Conservation (phyloP, 1,140 invertebrate genomes). For the Cardiocondyla obscurior region DNA sequence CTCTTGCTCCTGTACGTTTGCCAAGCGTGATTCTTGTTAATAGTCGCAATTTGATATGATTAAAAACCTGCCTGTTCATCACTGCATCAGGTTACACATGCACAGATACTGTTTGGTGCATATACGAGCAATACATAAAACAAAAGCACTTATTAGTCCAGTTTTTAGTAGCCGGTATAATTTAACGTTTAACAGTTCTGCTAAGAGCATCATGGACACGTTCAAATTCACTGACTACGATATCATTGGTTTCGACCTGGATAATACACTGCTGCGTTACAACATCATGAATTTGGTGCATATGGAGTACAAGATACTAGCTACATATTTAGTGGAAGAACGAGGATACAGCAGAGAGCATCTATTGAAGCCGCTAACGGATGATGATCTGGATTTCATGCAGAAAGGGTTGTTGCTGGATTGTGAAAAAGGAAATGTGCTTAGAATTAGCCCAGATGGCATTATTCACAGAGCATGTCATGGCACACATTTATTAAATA, state of each 20-base stretch:
- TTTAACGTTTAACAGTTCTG: neutral
- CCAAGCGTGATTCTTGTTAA: no score
- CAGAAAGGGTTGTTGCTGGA: constrained; percentile 92
- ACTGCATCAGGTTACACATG: neutral
- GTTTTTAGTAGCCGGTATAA: neutral
- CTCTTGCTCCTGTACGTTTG: no score
- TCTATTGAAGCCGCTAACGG: constrained; percentile 84
- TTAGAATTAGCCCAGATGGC: constrained; percentile 87
- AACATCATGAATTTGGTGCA: constrained; percentile 87
- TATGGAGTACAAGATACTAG: constrained; percentile 87
- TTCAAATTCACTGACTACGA: constrained; percentile 88
- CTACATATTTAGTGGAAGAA: constrained; percentile 86
- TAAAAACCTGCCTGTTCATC: neutral
- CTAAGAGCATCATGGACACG: constrained; percentile 69
- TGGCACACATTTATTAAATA: constrained; percentile 86
- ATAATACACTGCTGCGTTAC: constrained; percentile 89
- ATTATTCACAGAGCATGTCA: constrained; percentile 88
- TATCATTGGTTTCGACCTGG: constrained; percentile 92
- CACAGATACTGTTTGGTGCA: neutral
- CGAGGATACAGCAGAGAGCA: constrained; percentile 86
- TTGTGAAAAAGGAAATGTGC: constrained; percentile 88
- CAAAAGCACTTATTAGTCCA: neutral
- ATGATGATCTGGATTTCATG: constrained; percentile 86
- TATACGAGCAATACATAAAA: neutral
- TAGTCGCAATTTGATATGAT: neutral